Percentiles rank a stretch among this genome's conserved stretches.
These are phyloP conservation scores for Bufotes viridis DNA, from an alignment of 2,797 vertebrate genomes.

Conservation along the genomic window DNA sequence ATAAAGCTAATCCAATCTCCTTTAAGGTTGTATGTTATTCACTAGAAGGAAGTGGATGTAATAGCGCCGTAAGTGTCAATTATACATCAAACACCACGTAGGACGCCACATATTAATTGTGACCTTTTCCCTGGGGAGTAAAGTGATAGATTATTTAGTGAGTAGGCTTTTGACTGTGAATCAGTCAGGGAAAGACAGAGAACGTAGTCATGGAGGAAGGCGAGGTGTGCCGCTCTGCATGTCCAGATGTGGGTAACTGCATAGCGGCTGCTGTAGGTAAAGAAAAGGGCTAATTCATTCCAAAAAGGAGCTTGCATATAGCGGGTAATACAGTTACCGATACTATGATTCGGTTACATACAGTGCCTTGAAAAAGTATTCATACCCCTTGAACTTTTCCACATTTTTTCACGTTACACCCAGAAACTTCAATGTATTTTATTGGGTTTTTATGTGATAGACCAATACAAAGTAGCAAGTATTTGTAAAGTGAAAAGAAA, in stretches of 20 bases:
- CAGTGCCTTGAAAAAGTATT: no score
- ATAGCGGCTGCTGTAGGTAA: no score
- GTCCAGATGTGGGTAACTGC: background rate
- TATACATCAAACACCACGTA: conserved; percentile 59
- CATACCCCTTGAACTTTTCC: no score
- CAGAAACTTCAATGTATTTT: no score
- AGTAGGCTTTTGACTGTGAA: conserved; percentile 39
- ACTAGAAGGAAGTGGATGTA: conserved; percentile 12
- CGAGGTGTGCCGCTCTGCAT: background rate
- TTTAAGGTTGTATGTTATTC: conserved; percentile 36
- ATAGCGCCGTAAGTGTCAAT: conserved; percentile 46
- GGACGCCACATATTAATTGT: conserved; percentile 61
- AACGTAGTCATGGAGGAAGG: background rate
- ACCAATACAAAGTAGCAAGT: no score
- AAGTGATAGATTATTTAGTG: conserved; percentile 59
- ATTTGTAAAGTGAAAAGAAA: no score
- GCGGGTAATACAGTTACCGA: no score
- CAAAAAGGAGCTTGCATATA: no score
- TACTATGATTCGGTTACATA: no score
- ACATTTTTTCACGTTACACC: no score
- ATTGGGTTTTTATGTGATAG: no score
- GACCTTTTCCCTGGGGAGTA: conserved; percentile 59
- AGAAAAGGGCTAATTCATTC: no score
- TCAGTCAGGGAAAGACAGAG: conserved; percentile 26
- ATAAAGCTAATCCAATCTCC: background rate